Conservation (phyloP, 2,888 invertebrate genomes). For the Plagodis dolabraria region DNA sequence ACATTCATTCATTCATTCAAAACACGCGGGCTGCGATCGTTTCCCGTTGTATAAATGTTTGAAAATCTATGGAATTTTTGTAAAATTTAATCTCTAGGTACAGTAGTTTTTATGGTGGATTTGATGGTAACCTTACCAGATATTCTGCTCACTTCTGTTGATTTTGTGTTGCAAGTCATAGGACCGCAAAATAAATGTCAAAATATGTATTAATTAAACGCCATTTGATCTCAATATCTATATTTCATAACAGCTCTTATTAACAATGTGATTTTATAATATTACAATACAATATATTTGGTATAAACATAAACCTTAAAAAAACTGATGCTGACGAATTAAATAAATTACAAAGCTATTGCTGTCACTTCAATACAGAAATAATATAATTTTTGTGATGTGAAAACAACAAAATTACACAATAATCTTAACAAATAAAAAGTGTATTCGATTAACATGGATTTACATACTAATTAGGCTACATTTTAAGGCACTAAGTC, state of each 20-base stretch:
- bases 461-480: conserved; percentile 38
- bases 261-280: conserved; percentile 79
- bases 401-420: conserved; percentile 43
- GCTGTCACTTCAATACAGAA: conserved; percentile 12
- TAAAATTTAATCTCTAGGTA: too few species aligned
- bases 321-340: conserved; percentile 65
- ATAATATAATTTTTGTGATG: conserved; percentile 58
- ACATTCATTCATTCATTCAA: too few species aligned
- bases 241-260: conserved; percentile 79
- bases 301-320: conserved; percentile 80
- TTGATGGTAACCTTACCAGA: too few species aligned
- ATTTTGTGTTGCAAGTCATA: too few species aligned
- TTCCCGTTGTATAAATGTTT: too few species aligned
- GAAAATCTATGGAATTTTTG: too few species aligned
- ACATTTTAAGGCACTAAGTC: conserved; percentile 68
- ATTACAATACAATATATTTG: conserved; percentile 80
- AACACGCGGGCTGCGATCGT: too few species aligned
- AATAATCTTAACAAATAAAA: conserved; percentile 29
- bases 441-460: conserved; percentile 30
- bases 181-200: too few species aligned
- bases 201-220: too few species aligned
- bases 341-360: conserved; percentile 49
- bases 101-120: too few species aligned
- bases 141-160: too few species aligned
- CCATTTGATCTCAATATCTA: conserved; percentile 73